Evolutionary conservation across 2,797 vertebrate genomes (phyloP), one percentile per base, ranked within the genome.

Genomic region (Pelochelys cantorii): DNA sequence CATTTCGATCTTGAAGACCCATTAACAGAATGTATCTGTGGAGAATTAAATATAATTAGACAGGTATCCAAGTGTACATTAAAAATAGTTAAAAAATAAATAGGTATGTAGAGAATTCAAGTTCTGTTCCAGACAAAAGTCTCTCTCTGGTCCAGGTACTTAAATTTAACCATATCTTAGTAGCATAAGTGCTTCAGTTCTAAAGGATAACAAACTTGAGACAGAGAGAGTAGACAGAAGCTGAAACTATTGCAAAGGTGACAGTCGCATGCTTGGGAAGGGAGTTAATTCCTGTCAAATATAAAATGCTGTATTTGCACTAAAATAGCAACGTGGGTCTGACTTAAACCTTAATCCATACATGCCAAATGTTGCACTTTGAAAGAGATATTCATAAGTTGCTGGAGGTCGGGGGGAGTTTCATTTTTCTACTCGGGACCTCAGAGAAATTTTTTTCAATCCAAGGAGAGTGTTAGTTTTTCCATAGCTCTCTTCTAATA

Each of bases 21-120:
- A 99, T 99, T 97, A 99, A 98, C 59, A 99, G 99, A 96, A 99
- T 98, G 52, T 99, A 99, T 97, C 99, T 99, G 97, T 94, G 74
- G 86, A 96, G 93, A 97, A 95, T 92, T 57, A 90, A 37, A 95
- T 11, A 90, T 12, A 92, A 96, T 97, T 95, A 98, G 90, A 88
- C 20, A 84, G 48, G 83, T 2, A 88, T 60, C 83, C 53, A 87
- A 94, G 65, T 11, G 82, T 53, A 85, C 23, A 52, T 5, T 37
- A 2, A 71, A 81, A 55, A 48, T 83, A 77, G 71, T 88, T 85
- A 25, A 85, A 68, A 95, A 95, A 88, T 62, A 57, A 48, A 79
- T 10, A 78, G 5, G 3, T 93, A 12, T 53, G 94, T 25, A 83
- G 56, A 87, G 85, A 91, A 91, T 62, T 93, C 83, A 96, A 96